phyloP scores from a whole-genome alignment of 2,888 invertebrate genomes.

The Hyposoter didymator region DNA sequence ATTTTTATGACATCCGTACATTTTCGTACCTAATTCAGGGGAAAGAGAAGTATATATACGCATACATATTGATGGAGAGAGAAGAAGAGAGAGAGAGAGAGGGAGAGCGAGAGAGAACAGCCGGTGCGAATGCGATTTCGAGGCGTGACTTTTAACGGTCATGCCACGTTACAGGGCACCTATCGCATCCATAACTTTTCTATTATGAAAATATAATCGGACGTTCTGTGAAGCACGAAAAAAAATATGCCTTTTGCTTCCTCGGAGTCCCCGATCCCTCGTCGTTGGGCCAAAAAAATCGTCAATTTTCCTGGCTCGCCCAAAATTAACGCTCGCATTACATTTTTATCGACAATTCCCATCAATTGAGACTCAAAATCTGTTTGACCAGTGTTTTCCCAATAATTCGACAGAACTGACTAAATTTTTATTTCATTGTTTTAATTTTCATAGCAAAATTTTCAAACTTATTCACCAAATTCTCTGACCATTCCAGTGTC shows the following conservation, averaged over 20 bases:
- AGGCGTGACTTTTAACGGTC: slow-evolving; percentile 52
- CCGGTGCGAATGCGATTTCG: slow-evolving; percentile 57
- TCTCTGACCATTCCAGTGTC: neutral
- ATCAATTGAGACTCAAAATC: neutral
- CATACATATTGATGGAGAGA: neutral
- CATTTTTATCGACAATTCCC: neutral
- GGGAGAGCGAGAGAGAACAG: slow-evolving; percentile 17
- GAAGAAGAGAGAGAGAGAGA: slow-evolving; percentile 28
- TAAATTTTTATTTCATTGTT: neutral
- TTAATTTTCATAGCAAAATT: neutral
- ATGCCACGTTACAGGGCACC: slow-evolving; percentile 26
- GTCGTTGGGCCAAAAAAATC: neutral
- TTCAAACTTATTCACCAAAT: neutral
- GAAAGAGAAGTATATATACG: slow-evolving; percentile 7
- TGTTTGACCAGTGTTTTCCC: neutral
- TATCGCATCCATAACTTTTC: slow-evolving; percentile 44
- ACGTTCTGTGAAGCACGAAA: slow-evolving; percentile 7
- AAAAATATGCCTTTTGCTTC: slow-evolving; percentile 15
- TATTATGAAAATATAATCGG: slow-evolving; percentile 53
- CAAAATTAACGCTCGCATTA: neutral
- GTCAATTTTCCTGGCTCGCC: neutral
- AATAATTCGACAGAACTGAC: neutral
- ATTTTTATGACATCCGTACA: slow-evolving; percentile 73
- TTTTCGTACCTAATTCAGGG: slow-evolving; percentile 63
- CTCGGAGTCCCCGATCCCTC: neutral